These are phyloP conservation scores for Vultur gryphus DNA, from an alignment of 2,797 vertebrate species.

Conservation along the genomic window DNA sequence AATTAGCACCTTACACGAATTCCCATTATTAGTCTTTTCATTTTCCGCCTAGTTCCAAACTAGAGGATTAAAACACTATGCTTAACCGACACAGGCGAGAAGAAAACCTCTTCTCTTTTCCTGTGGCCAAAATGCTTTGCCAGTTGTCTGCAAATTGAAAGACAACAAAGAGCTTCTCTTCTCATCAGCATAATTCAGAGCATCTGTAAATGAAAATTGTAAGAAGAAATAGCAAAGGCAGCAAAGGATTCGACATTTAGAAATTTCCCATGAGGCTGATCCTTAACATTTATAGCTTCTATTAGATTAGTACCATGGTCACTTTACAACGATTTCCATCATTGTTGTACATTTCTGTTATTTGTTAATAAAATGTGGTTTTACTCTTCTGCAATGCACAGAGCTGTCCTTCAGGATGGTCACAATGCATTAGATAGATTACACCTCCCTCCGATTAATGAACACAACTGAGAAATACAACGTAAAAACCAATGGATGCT, in stretches of 20 bases:
- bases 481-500: background rate
- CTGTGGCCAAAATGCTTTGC: background rate
- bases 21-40: background rate
- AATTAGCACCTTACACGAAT: background rate
- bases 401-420: background rate
- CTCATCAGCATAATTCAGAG: background rate
- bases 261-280: background rate
- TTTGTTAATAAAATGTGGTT: fast-evolving
- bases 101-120: background rate
- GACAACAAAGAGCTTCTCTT: background rate
- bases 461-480: background rate
- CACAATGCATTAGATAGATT: background rate
- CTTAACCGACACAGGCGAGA: background rate
- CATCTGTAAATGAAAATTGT: background rate
- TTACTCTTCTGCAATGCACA: background rate
- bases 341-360: background rate
- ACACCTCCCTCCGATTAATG: background rate
- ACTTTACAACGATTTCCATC: background rate
- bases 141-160: background rate
- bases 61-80: background rate
- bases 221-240: background rate
- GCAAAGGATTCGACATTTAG: background rate
- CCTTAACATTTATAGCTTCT: background rate
- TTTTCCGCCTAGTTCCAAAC: background rate
- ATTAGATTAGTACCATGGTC: background rate